A percentile compares a stretch with the other conserved stretches of the same genome.
phyloP scores from a whole-genome alignment of 2,888 invertebrate species.

The Magallana nippona region DNA sequence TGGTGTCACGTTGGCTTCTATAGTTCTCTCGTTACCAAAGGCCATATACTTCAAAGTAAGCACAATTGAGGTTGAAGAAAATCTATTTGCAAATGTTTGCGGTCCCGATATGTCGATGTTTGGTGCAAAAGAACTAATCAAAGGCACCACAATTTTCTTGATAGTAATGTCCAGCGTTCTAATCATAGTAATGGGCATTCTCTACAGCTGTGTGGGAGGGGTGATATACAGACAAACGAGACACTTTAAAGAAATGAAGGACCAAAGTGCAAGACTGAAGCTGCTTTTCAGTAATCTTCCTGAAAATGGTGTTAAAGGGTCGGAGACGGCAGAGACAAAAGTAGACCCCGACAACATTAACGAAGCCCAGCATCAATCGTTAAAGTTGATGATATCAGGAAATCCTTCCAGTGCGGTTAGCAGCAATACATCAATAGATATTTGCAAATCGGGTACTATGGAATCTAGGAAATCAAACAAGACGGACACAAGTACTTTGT shows the following conservation, averaged over 20 bases:
- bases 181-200: background rate
- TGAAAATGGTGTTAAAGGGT: background rate
- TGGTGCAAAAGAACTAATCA: constrained; percentile 9
- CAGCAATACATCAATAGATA: background rate
- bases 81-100: constrained; percentile 18
- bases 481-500: background rate
- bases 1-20: background rate
- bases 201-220: constrained; percentile 17
- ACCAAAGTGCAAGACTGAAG: background rate
- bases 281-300: background rate
- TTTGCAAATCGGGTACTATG: background rate
- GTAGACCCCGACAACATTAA: background rate
- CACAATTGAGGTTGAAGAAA: background rate
- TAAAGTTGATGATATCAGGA: background rate
- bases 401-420: background rate
- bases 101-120: constrained; percentile 15
- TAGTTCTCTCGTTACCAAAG: constrained; percentile 24
- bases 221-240: constrained; percentile 13
- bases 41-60: constrained; percentile 24
- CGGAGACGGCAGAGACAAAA: background rate
- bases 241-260: constrained; percentile 20
- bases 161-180: background rate
- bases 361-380: background rate
- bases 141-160: background rate
- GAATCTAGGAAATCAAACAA: background rate